Evolutionary conservation across 2,888 invertebrate genomes (phyloP).

Genomic region (Cybosia mesomella): DNA sequence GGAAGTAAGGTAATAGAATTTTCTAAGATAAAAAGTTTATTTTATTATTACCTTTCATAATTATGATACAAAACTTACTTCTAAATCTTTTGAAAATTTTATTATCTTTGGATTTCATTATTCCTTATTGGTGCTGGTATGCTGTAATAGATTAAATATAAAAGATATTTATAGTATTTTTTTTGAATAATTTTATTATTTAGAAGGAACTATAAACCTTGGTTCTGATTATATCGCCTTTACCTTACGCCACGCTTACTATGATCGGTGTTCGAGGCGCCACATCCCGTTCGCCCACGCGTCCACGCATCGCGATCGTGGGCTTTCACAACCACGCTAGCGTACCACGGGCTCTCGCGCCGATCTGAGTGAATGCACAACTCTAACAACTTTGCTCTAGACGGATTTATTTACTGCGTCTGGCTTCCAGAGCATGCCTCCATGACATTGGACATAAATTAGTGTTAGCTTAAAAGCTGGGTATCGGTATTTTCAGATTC

Average conservation of each 20-base stretch:
- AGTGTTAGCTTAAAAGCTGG: not conserved
- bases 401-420: constrained; percentile 48
- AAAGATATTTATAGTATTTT: not conserved
- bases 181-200: not conserved
- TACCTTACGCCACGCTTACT: constrained; percentile 48
- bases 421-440: constrained; percentile 37
- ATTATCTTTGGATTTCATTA: too few relatives aligned
- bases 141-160: not conserved
- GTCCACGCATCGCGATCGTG: constrained; percentile 74
- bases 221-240: constrained; percentile 15
- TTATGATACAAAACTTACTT: too few relatives aligned
- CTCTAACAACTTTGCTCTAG: constrained; percentile 44
- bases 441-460: constrained; percentile 16
- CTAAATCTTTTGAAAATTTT: too few relatives aligned
- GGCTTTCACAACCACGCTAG: constrained; percentile 80
- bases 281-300: constrained; percentile 82
- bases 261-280: constrained; percentile 64
- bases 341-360: constrained; percentile 55
- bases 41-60: too few relatives aligned
- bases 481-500: not conserved
- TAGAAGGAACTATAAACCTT: not conserved
- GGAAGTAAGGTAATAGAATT: too few relatives aligned
- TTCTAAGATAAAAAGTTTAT: too few relatives aligned
- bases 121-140: not conserved
- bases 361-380: constrained; percentile 46